Base-by-base conservation (phyloP, 2,888 invertebrate species). In the Chaitophorus viminalis region DNA sequence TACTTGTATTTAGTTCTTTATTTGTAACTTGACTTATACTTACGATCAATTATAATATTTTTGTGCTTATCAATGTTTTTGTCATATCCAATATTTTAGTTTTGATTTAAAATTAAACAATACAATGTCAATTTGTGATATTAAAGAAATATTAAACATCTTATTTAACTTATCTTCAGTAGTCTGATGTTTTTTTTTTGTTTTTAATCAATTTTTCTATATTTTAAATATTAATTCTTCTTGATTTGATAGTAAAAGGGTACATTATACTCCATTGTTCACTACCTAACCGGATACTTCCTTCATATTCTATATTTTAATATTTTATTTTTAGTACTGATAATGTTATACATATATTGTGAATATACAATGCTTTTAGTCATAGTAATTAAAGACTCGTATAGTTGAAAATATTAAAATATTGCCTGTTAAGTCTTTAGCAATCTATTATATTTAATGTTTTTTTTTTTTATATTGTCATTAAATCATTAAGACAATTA, bases 121-220 rank as follows among this genome's bases (percentile, higher is more conserved):
- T 86, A 79, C 86, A 86, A 86, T 86, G 86, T 86, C 86, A 72
- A 86, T 86, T 72, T 86, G 86, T 86, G 86, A 86, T 86, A 86
- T 86, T 79, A 79, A 70, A 78, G n/a, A 77, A 77, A 70, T 78
- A 78, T 70, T 70, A 68, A 68, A 29, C 11, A 72, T 29, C 54
- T 86, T 86, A 79, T 54, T 72, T 54, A 54, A 52, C 72, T 54
- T 72, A 60, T 70, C n/a, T 86, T 14, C 65, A 76, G 6, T 77
- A 85, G 76, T 25, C 46, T 76, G 76, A 68, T 46, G 6, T n/a
- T 68, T 52, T n/a, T 68, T 52, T 46, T 77, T 76, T 70, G 74
- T 76, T 84, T 84, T 76, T 75, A 36, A 21, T 29, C 60, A 18
- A 68, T 46, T n/a, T 85, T 17, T 84, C 65, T 46, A 68, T 68